Percentiles rank a stretch among this genome's conserved stretches.
Conservation (phyloP, 2,888 invertebrate genomes). For the Pyrgus malvae region DNA sequence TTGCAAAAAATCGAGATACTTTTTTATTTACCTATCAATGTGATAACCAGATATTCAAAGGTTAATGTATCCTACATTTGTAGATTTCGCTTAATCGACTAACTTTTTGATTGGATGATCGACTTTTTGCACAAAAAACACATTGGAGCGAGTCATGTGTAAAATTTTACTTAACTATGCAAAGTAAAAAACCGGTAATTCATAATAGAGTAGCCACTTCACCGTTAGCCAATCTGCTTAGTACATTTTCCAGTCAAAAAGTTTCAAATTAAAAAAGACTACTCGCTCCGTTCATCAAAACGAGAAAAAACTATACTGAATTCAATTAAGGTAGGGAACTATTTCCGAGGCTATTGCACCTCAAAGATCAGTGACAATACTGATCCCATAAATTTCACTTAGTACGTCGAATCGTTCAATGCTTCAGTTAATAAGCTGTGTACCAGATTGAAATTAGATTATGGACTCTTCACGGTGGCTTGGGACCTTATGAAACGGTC, state of each 20-base stretch:
- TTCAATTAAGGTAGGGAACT: constrained; percentile 73
- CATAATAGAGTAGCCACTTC: constrained; percentile 28
- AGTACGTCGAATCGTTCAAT: constrained; percentile 65
- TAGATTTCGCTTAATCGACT: neutral
- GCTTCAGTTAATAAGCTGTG: constrained; percentile 62
- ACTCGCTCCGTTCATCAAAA: constrained; percentile 48
- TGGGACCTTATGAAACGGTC: constrained; percentile 71
- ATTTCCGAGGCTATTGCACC: constrained; percentile 63
- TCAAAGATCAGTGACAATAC: constrained; percentile 63
- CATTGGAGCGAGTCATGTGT: constrained; percentile 9
- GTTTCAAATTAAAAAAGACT: constrained; percentile 41
- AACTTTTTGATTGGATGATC: constrained; percentile 1
- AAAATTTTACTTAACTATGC: constrained; percentile 17
- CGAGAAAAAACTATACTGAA: constrained; percentile 58
- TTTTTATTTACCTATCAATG: too few species aligned
- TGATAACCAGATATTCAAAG: too few species aligned
- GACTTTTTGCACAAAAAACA: constrained; percentile 3
- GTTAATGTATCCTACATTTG: too few species aligned
- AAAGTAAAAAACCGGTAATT: constrained; percentile 23
- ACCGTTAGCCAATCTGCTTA: constrained; percentile 40
- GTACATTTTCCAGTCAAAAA: constrained; percentile 36
- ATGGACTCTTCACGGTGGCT: constrained; percentile 67
- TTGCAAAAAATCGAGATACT: too few species aligned
- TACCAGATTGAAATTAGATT: constrained; percentile 78
- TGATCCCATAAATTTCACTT: constrained; percentile 59